Base-by-base conservation (phyloP, 2,797 vertebrate genomes). In the Buphagus erythrorhynchus region DNA sequence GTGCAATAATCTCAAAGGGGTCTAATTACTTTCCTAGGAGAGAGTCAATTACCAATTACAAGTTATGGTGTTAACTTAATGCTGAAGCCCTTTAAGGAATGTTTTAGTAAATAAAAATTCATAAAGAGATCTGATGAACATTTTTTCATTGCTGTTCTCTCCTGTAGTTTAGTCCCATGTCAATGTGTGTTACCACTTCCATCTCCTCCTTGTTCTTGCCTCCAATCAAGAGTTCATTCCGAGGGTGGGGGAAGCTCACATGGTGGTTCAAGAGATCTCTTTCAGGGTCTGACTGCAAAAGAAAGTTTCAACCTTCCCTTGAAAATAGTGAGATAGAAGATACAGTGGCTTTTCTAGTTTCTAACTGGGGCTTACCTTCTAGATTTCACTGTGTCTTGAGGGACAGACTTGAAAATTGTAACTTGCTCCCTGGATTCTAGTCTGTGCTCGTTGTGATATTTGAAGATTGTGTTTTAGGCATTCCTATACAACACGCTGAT, bases 1-100 rank as follows among this genome's bases (percentile, higher is more conserved):
- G 87, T 97, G 90, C 93, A 96, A 91, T 97, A 93, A 94, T 88
- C 82, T 95, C 33, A 20, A 72, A 91, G 62, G 86, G 9, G 54
- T 93, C 69, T 91, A 72, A 75, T 74, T 91, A 46, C 66, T 90
- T 86, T 81, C 62, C 57, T 89, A 72, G 45, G 54, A 31, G 3
- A 54, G 40, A 85, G 43, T 55, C 67, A 54, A 63, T 65, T 90
- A 84, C 31, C 54, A 25, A 62, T 95, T 66, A 63, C 33, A 84
- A 88, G 6, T 75, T 72, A 59, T 12, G 75, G 65, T 89, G 90
- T 89, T 95, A 95, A 93, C 52, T 89, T 83, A 66, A 83, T 89
- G 75, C 69, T 91, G 58, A 86, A 95, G 86, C 48, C 29, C 54
- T 92, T 88, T 48, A 77, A 92, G 72, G 52, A 95, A 86, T 2